Base-by-base conservation (phyloP, 2,797 vertebrate genomes). In the Sebastes melanostomus region DNA sequence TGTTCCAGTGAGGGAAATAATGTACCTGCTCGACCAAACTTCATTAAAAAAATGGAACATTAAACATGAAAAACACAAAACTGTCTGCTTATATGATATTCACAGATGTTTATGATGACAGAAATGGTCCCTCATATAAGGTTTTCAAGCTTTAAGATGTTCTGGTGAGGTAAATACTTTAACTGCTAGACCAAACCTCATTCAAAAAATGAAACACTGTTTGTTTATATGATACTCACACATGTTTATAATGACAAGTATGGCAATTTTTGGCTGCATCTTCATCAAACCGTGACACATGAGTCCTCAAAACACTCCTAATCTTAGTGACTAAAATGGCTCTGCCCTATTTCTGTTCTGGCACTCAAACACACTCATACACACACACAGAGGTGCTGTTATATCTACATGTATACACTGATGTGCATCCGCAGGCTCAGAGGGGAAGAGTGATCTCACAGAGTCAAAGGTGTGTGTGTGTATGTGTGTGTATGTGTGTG, bases 281-380 rank as follows among this genome's bases (percentile, higher is more conserved):
- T 54, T 71, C 65, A 36, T 67, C 27, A 66, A 73, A 80, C 50
- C 18, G 46, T 76, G 74, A 63, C 65, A 72, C 68, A 50, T 67
- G 30, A 78, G 46, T 80, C 65, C 65, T 80, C 12, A 84, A 86
- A 86, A 86, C 84, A 78, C 76, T 63, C 6, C 63, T 75, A 63
- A 82, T 84, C 76, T 89, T 42, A 77, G 72, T 56, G 76, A 88
- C 87, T 80, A 81, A 93, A 93, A 92, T 92, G 86, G 88, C 76
- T 30, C 84, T 91, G 92, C 25, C 91, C 92, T 92, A 93, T 84
- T 91, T 93, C 76, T 88, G 78, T 62, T 77, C 52, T 68, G 69
- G 80, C 72, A 82, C 82, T 70, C 66, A 77, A 10, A 72, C 60
- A 38, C 65, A 65, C 55, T 4, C 71, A 54, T 12, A 36, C 2